Evolutionary conservation across 2,113 vertebrate species (phyloP).

Genomic region (Thunnus thynnus): DNA sequence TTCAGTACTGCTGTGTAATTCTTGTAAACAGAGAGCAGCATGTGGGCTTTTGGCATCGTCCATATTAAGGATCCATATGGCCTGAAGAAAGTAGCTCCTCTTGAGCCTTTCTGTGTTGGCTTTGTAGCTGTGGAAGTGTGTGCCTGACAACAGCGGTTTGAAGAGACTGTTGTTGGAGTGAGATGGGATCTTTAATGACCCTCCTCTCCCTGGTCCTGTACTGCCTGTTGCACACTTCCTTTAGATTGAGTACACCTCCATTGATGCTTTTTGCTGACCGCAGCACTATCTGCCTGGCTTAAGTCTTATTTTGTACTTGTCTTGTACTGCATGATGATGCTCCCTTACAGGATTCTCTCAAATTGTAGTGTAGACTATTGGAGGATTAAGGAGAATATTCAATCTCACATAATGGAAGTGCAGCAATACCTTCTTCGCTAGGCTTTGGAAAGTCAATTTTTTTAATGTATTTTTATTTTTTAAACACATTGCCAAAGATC

Average conservation of each 20-base stretch:
- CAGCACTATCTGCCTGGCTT: slow-evolving; percentile 10
- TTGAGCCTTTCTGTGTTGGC: slow-evolving; percentile 17
- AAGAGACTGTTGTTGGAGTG: slow-evolving; percentile 25
- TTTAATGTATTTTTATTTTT: not conserved
- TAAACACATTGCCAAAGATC: not conserved
- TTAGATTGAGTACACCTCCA: slow-evolving; percentile 41
- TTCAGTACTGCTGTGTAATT: slow-evolving; percentile 29
- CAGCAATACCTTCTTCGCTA: no score
- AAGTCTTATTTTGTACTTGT: slow-evolving; percentile 5
- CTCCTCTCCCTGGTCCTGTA: not conserved
- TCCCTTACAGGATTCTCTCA: not conserved
- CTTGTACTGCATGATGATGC: not conserved
- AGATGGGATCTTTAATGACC: slow-evolving; percentile 59
- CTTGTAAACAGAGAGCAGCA: slow-evolving; percentile 27
- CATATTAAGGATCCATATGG: slow-evolving; percentile 11
- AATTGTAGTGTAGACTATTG: not conserved
- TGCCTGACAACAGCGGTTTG: slow-evolving; percentile 40
- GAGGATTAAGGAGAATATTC: not conserved
- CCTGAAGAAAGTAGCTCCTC: slow-evolving; percentile 28
- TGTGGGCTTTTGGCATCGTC: slow-evolving; percentile 1
- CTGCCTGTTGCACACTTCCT: slow-evolving; percentile 21
- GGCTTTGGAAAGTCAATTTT: no score
- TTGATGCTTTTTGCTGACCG: slow-evolving; percentile 50
- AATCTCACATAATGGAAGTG: no score
- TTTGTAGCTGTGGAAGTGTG: slow-evolving; percentile 43